Percentiles rank a stretch among this genome's conserved stretches.
phyloP scores from a whole-genome alignment of 2,113 vertebrate species.

The Cryptotis parvus region DNA sequence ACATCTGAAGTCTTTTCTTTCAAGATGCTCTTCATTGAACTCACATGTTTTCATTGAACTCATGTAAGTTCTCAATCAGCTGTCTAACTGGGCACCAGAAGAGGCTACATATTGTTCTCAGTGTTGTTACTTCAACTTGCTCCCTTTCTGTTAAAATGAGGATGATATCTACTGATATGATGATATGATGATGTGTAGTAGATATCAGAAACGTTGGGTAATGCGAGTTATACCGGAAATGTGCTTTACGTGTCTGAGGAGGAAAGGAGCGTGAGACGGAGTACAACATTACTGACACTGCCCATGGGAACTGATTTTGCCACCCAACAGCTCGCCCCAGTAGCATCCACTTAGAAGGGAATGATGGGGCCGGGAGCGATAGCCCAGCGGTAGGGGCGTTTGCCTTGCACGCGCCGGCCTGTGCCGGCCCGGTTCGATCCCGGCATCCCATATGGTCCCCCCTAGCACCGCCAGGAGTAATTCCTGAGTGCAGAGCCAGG shows the following conservation, averaged over 20 bases:
- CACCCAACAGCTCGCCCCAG: neutral
- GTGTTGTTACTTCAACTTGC: neutral
- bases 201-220: neutral
- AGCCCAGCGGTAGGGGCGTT: no score
- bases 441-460: no score
- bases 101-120: neutral
- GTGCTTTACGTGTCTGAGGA: constrained; percentile 36
- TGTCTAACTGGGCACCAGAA: neutral
- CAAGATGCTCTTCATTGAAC: neutral
- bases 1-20: constrained; percentile 2
- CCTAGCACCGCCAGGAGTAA: no score
- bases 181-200: no score
- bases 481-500: no score
- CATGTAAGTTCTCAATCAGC: constrained; percentile 4
- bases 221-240: constrained; percentile 67
- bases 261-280: constrained; percentile 36
- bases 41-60: neutral
- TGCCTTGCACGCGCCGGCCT: no score
- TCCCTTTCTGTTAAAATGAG: constrained; percentile 32
- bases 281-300: neutral
- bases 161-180: no score
- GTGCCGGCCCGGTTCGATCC: no score
- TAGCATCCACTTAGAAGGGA: neutral
- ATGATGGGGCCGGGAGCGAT: no score
- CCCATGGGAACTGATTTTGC: neutral